Base-by-base conservation (phyloP, 92 coral and sea anemone species). In the Palythoa heliodiscus region DNA sequence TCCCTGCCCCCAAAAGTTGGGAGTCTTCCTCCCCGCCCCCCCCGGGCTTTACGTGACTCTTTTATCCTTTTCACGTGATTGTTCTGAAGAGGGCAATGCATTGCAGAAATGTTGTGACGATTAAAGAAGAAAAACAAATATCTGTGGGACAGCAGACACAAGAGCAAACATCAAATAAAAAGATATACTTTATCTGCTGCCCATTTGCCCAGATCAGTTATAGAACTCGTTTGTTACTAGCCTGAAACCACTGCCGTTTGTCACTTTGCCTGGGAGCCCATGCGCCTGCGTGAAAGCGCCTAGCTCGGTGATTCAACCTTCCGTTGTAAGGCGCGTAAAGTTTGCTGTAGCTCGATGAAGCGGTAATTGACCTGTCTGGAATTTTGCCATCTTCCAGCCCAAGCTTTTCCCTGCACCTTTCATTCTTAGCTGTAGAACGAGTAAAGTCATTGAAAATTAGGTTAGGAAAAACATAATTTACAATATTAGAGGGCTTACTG, bases 221-320 rank as follows among this genome's bases (percentile, higher is more conserved):
- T 15, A 16, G 20, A 19, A 63, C 10, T 7, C 13, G 11, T n/a
- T 19, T 63, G 19, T 15, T 40, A 16, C 76, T 29, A 9, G 39
- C 76, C 53, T 72, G 55, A 40, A 72, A 72, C 76, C 76, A 72
- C 76, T 72, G 76, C 16, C 50, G 50, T 17, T 72, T 19, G 76
- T 72, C 39, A 72, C 39, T 72, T 11, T 72, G 25, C 19, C 39
- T 72, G 55, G 76, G 53, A 72, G 38, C 20, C 76, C 76, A 72
- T 38, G 54, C 76, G 24, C 76, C 76, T 72, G 22, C 76, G 50
- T 24, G 76, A 19, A 37, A 13, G 76, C 76, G 23, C 5, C 50
- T 35, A 5, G 76, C 50, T 35, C 53, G 52, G 40, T 13, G 53
- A n/a, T 38, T 29, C 29, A 72, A 20, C 76, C 76, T 72, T 35